Conservation (phyloP, 2,113 vertebrate genomes). For the Prinia subflava region DNA sequence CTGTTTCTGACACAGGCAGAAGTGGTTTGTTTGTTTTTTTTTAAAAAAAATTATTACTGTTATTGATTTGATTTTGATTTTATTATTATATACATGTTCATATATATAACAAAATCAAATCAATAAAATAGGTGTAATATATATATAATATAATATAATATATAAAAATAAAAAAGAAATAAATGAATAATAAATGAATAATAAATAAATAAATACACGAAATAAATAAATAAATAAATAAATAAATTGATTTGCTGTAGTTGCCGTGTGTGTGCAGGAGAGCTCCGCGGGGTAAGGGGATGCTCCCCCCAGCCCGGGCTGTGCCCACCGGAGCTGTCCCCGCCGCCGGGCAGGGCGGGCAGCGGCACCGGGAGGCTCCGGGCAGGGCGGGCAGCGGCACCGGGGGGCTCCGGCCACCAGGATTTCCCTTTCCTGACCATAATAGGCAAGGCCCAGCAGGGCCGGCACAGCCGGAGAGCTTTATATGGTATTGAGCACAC, state of each 20-base stretch:
- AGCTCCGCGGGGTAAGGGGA: neutral
- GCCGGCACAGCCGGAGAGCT: slow-evolving; percentile 1
- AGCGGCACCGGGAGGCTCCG: neutral
- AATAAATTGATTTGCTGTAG: no score
- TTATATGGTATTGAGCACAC: slow-evolving; percentile 59
- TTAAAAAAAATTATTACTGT: no score
- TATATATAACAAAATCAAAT: no score
- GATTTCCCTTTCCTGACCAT: slow-evolving; percentile 73
- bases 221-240: no score
- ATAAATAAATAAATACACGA: no score
- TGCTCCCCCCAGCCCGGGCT: neutral
- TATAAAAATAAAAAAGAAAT: no score
- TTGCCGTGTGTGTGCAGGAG: neutral
- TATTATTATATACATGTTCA: no score
- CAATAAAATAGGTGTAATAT: no score
- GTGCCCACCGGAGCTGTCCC: neutral
- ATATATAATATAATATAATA: no score
- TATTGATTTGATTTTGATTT: neutral
- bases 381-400: neutral
- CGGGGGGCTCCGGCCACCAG: neutral
- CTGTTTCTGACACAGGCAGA: neutral
- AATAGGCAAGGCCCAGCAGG: slow-evolving; percentile 66
- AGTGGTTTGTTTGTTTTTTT: neutral
- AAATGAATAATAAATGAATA: no score
- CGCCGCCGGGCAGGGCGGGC: neutral